Conservation (phyloP, 2,113 vertebrate species). For the Piprites chloris region DNA sequence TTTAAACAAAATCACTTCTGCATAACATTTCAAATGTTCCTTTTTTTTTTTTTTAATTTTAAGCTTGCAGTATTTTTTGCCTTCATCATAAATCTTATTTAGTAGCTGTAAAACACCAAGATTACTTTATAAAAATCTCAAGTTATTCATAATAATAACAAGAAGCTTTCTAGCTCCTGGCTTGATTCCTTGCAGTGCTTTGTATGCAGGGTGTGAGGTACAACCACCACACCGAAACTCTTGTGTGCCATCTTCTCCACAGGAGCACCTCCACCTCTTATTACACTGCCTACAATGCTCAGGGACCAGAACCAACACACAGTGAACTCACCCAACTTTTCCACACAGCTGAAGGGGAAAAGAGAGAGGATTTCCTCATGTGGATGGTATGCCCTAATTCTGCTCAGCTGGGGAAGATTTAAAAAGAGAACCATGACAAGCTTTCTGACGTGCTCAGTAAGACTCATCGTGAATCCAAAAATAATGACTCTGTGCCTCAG, state of each 20-base stretch:
- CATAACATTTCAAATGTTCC: rapidly evolving
- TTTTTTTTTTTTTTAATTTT: background rate
- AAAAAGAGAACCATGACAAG: background rate
- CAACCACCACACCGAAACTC: background rate
- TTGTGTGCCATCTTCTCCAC: background rate
- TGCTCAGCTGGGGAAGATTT: background rate
- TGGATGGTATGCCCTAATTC: background rate
- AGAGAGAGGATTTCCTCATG: background rate
- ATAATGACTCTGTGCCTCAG: background rate
- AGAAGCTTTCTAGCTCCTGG: background rate
- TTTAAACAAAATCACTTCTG: background rate
- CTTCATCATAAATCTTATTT: background rate
- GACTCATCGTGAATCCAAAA: background rate
- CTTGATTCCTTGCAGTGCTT: background rate
- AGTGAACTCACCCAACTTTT: background rate
- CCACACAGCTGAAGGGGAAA: background rate
- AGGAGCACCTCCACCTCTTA: background rate
- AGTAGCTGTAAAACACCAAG: background rate
- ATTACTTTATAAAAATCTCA: background rate
- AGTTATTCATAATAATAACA: background rate
- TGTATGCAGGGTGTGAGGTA: background rate
- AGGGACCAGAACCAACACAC: background rate
- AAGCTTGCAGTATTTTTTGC: background rate
- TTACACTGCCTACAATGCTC: background rate
- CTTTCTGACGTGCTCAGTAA: background rate